Evolutionary conservation across 2,888 invertebrate species (phyloP).

Genomic region (Nomada ruficornis): DNA sequence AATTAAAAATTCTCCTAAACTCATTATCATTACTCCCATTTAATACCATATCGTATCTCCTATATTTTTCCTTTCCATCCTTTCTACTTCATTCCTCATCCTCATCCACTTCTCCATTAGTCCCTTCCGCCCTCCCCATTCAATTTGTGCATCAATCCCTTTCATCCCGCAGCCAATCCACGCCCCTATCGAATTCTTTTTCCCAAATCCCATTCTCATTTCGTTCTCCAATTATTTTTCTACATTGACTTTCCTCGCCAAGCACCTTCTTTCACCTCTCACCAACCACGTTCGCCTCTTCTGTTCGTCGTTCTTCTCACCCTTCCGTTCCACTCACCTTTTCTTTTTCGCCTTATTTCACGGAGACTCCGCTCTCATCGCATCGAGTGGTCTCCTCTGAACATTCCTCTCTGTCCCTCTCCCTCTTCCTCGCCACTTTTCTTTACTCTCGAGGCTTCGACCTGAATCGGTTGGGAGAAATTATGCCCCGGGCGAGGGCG

Average conservation of each 20-base stretch:
- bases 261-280: neutral
- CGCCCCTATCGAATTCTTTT: neutral
- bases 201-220: neutral
- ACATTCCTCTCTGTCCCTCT: neutral
- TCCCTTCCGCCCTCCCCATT: neutral
- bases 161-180: neutral
- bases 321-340: slow-evolving; percentile 21
- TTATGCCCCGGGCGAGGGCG: slow-evolving; percentile 80
- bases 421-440: slow-evolving; percentile 20
- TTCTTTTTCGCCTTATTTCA: slow-evolving; percentile 28
- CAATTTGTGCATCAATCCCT: neutral
- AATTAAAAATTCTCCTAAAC: neutral
- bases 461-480: slow-evolving; percentile 81
- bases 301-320: slow-evolving; percentile 4
- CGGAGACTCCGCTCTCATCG: neutral
- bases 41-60: neutral
- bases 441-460: slow-evolving; percentile 56
- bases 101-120: neutral
- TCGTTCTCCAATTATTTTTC: slow-evolving; percentile 3
- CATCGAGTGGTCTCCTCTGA: slow-evolving; percentile 8
- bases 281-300: neutral
- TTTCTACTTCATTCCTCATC: neutral
- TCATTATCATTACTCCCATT: no score
- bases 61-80: neutral
- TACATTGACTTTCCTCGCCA: neutral